A percentile compares a stretch with the other conserved stretches of the same genome.
phyloP scores from a whole-genome alignment of 2,113 vertebrate species.

The Ovis aries region DNA sequence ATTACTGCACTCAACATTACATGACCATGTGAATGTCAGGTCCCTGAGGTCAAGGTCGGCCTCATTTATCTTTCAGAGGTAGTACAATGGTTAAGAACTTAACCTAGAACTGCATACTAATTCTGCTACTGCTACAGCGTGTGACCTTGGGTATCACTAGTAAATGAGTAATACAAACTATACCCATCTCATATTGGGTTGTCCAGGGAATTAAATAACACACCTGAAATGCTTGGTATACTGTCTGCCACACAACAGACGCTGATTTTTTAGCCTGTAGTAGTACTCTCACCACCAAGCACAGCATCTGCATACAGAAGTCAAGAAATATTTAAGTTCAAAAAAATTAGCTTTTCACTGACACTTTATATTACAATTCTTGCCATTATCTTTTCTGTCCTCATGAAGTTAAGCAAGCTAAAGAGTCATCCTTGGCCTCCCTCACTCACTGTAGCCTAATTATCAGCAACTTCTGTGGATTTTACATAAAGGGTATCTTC shows the following conservation, averaged over 20 bases:
- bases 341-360: not conserved
- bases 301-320: not conserved
- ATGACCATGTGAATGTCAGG: not conserved
- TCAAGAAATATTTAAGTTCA: not conserved
- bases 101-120: not conserved
- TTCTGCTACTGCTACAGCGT: not conserved
- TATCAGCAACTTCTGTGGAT: not conserved
- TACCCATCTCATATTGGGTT: not conserved
- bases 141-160: not conserved
- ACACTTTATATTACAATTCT: not conserved
- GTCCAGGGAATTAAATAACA: not conserved
- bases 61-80: not conserved
- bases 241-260: not conserved
- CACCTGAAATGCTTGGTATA: not conserved
- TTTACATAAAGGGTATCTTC: not conserved
- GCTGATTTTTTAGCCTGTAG: not conserved
- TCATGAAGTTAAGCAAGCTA: not conserved
- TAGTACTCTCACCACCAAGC: not conserved
- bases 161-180: not conserved
- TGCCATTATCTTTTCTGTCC: not conserved
- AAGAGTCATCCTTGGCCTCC: not conserved
- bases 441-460: not conserved
- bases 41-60: not conserved
- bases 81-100: not conserved
- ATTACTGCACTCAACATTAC: not conserved